A percentile compares a stretch with the other conserved stretches of the same genome.
Evolutionary conservation across 2,888 invertebrate genomes (phyloP).

Genomic region (Agonopterix subpropinquella): DNA sequence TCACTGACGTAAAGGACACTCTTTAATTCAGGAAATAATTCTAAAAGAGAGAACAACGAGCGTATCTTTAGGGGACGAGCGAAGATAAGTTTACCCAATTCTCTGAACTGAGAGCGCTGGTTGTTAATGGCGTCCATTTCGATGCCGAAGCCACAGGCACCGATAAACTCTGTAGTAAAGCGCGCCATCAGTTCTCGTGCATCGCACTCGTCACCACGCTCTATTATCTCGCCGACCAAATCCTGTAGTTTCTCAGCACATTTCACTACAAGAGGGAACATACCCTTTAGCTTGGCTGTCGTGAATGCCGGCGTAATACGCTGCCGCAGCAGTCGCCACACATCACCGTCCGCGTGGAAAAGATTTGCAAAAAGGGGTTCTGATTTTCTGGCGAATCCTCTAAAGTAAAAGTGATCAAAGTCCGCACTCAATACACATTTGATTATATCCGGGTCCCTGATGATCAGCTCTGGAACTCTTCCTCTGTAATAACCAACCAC

Average conservation of each 20-base stretch:
- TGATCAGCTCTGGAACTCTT: slow-evolving; percentile 18
- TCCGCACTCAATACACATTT: slow-evolving; percentile 25
- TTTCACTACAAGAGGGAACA: slow-evolving; percentile 31
- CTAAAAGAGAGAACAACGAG: slow-evolving; percentile 18
- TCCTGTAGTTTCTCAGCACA: slow-evolving; percentile 23
- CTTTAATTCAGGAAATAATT: slow-evolving; percentile 19
- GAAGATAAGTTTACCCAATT: slow-evolving; percentile 22
- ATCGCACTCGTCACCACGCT: slow-evolving; percentile 13
- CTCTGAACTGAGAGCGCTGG: slow-evolving; percentile 27
- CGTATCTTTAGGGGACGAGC: slow-evolving; percentile 17
- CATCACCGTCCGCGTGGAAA: slow-evolving; percentile 31
- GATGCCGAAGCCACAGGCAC: slow-evolving; percentile 35
- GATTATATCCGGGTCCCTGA: slow-evolving; percentile 26
- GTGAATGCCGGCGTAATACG: slow-evolving; percentile 30
- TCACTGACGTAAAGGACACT: slow-evolving; percentile 16
- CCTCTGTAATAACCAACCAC: slow-evolving; percentile 25
- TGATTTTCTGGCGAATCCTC: slow-evolving; percentile 17
- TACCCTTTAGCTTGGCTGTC: slow-evolving; percentile 27
- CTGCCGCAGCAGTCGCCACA: slow-evolving; percentile 34
- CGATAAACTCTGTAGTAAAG: slow-evolving; percentile 38
- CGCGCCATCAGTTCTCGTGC: slow-evolving; percentile 32
- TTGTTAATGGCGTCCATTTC: slow-evolving; percentile 28
- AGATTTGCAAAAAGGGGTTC: slow-evolving; percentile 28
- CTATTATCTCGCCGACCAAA: neutral
- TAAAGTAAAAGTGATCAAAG: slow-evolving; percentile 23